phyloP scores from a whole-genome alignment of 2,888 invertebrate species.

The Chrysolina haemoptera region DNA sequence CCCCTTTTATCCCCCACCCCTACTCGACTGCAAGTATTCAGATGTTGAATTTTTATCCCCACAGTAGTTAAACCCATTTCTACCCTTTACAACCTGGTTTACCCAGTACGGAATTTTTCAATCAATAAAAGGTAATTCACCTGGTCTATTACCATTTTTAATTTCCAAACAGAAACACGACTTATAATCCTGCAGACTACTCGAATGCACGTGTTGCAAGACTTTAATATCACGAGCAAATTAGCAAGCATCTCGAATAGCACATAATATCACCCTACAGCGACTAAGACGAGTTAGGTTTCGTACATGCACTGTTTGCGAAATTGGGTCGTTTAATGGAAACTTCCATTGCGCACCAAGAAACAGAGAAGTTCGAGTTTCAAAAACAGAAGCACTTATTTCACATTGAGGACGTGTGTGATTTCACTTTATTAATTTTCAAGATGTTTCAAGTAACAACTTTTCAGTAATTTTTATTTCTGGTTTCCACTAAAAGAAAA shows the following conservation, averaged over 20 bases:
- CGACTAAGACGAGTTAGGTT: slow-evolving; percentile 3
- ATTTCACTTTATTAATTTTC: neutral
- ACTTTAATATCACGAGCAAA: slow-evolving; percentile 38
- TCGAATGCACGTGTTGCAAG: slow-evolving; percentile 35
- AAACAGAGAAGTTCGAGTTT: slow-evolving; percentile 6
- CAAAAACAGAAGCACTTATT: slow-evolving; percentile 5
- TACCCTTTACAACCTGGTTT: too few relatives aligned
- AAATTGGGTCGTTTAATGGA: neutral
- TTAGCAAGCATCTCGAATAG: slow-evolving; percentile 30
- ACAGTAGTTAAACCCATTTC: too few relatives aligned
- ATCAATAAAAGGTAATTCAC: too few relatives aligned
- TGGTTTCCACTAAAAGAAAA: too few relatives aligned
- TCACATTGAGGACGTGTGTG: neutral
- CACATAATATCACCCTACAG: slow-evolving; percentile 1
- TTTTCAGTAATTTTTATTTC: too few relatives aligned
- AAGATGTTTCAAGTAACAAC: neutral
- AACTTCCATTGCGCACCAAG: neutral
- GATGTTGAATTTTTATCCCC: too few relatives aligned
- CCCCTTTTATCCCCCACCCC: too few relatives aligned
- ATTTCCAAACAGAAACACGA: neutral
- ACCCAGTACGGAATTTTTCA: too few relatives aligned
- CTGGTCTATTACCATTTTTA: slow-evolving; percentile 1
- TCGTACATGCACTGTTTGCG: neutral
- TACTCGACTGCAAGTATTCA: too few relatives aligned
- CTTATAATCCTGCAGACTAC: slow-evolving; percentile 34